Conservation (phyloP, 2,888 invertebrate genomes). For the Hipparchia sbordonii region DNA sequence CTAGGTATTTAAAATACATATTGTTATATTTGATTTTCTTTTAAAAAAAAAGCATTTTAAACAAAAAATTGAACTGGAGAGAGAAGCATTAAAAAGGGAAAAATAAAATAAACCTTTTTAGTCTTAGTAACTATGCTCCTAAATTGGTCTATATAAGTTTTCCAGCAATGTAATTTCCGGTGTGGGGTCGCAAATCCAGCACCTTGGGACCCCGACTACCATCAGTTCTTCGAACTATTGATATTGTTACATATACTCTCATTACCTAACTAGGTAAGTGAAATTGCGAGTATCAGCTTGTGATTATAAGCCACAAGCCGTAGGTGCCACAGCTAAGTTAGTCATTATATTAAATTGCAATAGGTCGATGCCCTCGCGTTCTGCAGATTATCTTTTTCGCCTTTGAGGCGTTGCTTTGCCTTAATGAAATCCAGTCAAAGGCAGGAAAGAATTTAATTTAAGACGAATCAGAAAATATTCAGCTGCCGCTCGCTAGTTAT, state of each 20-base stretch:
- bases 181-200: too few relatives aligned
- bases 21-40: conserved; percentile 9
- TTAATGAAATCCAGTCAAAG: conserved; percentile 81
- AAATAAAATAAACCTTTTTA: too few relatives aligned
- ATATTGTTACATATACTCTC: too few relatives aligned
- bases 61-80: too few relatives aligned
- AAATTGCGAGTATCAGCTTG: not conserved
- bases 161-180: too few relatives aligned
- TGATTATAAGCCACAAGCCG: not conserved
- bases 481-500: conserved; percentile 81
- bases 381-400: conserved; percentile 74
- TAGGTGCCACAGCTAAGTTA: not conserved
- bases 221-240: too few relatives aligned
- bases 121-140: too few relatives aligned
- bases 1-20: not conserved
- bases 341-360: conserved; percentile 1
- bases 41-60: not conserved
- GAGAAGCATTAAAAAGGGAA: too few relatives aligned
- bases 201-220: too few relatives aligned
- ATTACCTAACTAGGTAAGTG: not conserved
- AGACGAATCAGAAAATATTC: conserved; percentile 82
- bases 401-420: conserved; percentile 74
- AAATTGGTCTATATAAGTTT: too few relatives aligned
- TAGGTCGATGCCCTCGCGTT: conserved; percentile 14
- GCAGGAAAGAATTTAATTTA: conserved; percentile 82